Evolutionary conservation across 1,140 invertebrate species (phyloP).

Genomic region (Metopolophium dirhodum): DNA sequence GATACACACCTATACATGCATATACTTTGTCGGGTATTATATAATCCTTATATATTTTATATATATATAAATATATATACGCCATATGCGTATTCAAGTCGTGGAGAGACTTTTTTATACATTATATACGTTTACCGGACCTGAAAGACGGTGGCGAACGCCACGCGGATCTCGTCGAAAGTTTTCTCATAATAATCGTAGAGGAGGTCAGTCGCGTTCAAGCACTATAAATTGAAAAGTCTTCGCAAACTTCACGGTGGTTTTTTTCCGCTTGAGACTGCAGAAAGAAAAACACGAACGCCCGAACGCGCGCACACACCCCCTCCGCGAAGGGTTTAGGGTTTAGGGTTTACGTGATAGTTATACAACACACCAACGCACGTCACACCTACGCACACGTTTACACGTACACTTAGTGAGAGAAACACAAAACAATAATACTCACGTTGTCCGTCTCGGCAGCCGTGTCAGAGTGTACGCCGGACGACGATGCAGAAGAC

Average conservation of each 20-base stretch:
- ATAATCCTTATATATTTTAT: background rate
- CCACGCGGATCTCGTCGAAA: background rate
- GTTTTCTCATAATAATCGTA: slow-evolving; percentile 29
- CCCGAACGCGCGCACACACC: too few relatives aligned
- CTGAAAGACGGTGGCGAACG: background rate
- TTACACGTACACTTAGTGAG: background rate
- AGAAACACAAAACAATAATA: background rate
- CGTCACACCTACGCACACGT: background rate
- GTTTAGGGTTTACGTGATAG: background rate
- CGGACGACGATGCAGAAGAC: slow-evolving; percentile 31
- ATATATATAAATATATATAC: too few relatives aligned
- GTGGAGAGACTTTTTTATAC: background rate
- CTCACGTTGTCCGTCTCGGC: slow-evolving; percentile 47
- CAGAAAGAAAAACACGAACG: background rate
- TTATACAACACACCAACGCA: background rate
- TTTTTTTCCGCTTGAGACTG: background rate
- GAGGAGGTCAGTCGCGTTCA: background rate
- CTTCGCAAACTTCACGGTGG: background rate
- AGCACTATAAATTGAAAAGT: slow-evolving; percentile 39
- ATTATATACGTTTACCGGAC: background rate
- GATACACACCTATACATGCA: background rate
- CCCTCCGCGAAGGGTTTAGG: background rate
- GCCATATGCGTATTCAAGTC: background rate
- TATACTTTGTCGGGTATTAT: background rate
- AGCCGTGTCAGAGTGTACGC: background rate